Percentiles rank a stretch among this genome's conserved stretches.
Evolutionary conservation across 2,113 vertebrate genomes (phyloP).

Genomic region (Tamias sibiricus): DNA sequence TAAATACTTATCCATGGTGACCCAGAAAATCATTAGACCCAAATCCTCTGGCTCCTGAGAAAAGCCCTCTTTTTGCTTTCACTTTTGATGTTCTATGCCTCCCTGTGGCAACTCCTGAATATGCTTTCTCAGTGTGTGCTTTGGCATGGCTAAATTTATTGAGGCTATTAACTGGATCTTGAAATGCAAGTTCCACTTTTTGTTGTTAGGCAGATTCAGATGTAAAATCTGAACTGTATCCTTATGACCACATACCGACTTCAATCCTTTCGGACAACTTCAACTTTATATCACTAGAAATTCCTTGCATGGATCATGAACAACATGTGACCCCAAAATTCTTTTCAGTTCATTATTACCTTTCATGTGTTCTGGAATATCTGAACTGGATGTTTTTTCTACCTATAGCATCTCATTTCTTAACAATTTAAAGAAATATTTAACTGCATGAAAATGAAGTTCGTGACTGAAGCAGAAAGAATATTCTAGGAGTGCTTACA

Average conservation of each 20-base stretch:
- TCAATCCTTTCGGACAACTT: conserved; percentile 66
- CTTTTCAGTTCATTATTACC: conserved; percentile 65
- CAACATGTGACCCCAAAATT: conserved; percentile 61
- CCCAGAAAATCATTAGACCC: conserved; percentile 60
- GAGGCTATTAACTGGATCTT: conserved; percentile 63
- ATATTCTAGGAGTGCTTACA: conserved; percentile 3
- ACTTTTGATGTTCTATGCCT: conserved; percentile 23
- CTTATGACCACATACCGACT: conserved; percentile 60
- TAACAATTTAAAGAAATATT: conserved; percentile 68
- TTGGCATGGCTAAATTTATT: conserved; percentile 53
- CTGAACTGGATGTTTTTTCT: background rate
- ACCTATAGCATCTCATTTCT: conserved; percentile 11
- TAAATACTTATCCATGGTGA: conserved; percentile 53
- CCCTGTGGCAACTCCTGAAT: conserved; percentile 39
- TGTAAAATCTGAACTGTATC: conserved; percentile 56
- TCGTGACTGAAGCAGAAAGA: background rate
- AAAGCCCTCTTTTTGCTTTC: conserved; percentile 12
- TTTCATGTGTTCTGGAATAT: conserved; percentile 69
- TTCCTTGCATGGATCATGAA: conserved; percentile 60
- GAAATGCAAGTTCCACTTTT: conserved; percentile 42
- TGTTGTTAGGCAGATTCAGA: conserved; percentile 64
- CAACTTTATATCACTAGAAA: conserved; percentile 69
- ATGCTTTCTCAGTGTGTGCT: conserved; percentile 40
- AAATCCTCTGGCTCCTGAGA: conserved; percentile 59
- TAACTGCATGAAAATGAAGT: conserved; percentile 38